Evolutionary conservation across 1,140 invertebrate genomes (phyloP), one percentile per base, ranked within the genome.

Genomic region (Holotrichia oblita): DNA sequence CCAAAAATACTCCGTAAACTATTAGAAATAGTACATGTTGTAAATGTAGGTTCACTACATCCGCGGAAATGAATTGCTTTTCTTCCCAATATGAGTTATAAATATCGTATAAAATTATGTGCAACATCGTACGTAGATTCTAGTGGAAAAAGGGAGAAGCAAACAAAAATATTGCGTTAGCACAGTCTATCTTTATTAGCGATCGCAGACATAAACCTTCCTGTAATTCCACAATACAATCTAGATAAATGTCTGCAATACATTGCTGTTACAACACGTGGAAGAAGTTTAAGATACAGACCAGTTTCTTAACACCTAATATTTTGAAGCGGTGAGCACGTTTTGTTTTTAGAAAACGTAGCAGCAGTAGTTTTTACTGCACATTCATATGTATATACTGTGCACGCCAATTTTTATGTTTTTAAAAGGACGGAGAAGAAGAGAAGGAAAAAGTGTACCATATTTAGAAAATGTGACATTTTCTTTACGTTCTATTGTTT

Each of bases 191-290:
- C 61, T 69, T 69, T 34, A 34, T 69, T 34, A 69, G 27, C 8
- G 27, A 69, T 34, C 27, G 27, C 27, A 22, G 22, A 69, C 61
- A 69, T 69, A 69, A 69, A 69, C 61, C 14, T 24, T 69, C 61
- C 27, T 27, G 27, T 69, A 69, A 69, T 34, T 69, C 61, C 27
- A 69, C 61, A 34, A 69, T 69, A 69, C 27, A 69, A 69, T 69
- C 61, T 69, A 69, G 61, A 34, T 69, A 24, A 69, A 69, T 34
- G 27, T 14, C 61, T 24, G 20, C 61, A 24, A 69, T 69, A 24
- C 22, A 27, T 69, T 27, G 17, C 48, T 55, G 17, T 55, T 55
- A 55, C n/a, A 48, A 48, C 44, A 55, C 14, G 48, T 55, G 48
- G 48, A 55, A n/a, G 48, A 55, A 55, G 17, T 14, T 14, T 17